Percentiles rank a stretch among this genome's conserved stretches.
Evolutionary conservation across 2,888 invertebrate genomes (phyloP).

Genomic region (Cepaea hortensis): DNA sequence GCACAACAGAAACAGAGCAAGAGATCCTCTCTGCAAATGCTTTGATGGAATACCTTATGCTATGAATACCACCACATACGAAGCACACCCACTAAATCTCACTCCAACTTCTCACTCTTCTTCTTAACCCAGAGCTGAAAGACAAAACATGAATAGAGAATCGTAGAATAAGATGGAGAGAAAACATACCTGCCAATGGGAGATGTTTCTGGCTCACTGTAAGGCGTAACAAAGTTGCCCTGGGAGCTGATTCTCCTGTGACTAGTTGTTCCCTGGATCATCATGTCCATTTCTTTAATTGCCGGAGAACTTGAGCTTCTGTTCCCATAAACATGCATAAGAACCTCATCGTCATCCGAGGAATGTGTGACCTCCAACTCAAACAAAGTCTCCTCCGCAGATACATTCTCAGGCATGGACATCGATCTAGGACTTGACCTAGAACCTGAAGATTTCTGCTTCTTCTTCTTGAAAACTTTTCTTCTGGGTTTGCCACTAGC

Average conservation of each 20-base stretch:
- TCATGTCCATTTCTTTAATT: constrained; percentile 39
- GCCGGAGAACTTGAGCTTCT: constrained; percentile 52
- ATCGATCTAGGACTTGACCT: constrained; percentile 50
- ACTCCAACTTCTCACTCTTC: no score
- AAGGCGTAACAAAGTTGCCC: constrained; percentile 83
- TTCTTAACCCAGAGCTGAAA: no score
- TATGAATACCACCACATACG: no score
- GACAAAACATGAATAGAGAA: no score
- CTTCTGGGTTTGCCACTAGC: constrained; percentile 51
- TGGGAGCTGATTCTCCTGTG: constrained; percentile 58
- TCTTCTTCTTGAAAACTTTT: constrained; percentile 58
- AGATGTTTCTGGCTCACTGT: constrained; percentile 94
- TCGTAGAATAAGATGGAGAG: no score
- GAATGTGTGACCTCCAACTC: constrained; percentile 66
- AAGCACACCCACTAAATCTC: no score
- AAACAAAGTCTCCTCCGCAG: constrained; percentile 67
- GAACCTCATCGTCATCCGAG: constrained; percentile 68
- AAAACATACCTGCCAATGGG: constrained; percentile 79
- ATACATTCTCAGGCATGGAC: constrained; percentile 52
- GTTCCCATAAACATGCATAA: constrained; percentile 54
- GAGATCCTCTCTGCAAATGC: no score
- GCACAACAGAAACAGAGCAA: no score
- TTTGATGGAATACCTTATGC: no score
- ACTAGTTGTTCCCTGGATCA: constrained; percentile 44
- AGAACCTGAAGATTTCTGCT: constrained; percentile 44